Percentiles rank a stretch among this genome's conserved stretches.
Conservation (phyloP, 1,140 invertebrate genomes). For the Platyura marginata region DNA sequence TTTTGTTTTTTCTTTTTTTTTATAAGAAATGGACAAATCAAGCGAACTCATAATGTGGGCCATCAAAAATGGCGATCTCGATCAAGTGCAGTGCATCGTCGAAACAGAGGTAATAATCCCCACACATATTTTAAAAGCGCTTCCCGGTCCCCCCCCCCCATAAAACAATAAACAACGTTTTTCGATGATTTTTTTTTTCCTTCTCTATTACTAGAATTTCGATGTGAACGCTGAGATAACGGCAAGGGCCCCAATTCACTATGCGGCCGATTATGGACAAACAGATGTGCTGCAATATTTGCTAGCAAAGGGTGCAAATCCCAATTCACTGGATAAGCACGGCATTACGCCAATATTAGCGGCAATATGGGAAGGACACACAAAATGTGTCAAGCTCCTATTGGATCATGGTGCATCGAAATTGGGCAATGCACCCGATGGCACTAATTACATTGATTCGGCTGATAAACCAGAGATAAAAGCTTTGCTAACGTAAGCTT, state of each 20-base stretch:
- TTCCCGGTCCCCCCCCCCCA: no score
- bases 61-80: conserved; percentile 87
- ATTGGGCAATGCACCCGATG: conserved; percentile 69
- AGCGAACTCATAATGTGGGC: conserved; percentile 71
- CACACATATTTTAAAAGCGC: no score
- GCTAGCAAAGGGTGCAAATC: conserved; percentile 73
- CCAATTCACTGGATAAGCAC: conserved; percentile 82
- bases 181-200: no score
- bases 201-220: conserved; percentile 37
- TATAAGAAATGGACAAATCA: conserved; percentile 29
- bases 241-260: conserved; percentile 67
- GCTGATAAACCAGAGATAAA: conserved; percentile 88
- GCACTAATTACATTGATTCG: conserved; percentile 65
- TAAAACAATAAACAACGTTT: no score
- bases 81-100: conserved; percentile 72
- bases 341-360: conserved; percentile 81
- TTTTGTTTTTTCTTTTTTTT: no score
- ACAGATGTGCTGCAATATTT: conserved; percentile 76
- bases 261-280: conserved; percentile 92
- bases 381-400: conserved; percentile 71
- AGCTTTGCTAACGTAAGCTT: conserved; percentile 35
- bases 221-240: conserved; percentile 74
- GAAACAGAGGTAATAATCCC: conserved; percentile 66
- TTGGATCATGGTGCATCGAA: conserved; percentile 74
- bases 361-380: conserved; percentile 92